These are phyloP conservation scores for Melanchra persicariae DNA, from an alignment of 2,888 invertebrate genomes.

Conservation along the genomic window DNA sequence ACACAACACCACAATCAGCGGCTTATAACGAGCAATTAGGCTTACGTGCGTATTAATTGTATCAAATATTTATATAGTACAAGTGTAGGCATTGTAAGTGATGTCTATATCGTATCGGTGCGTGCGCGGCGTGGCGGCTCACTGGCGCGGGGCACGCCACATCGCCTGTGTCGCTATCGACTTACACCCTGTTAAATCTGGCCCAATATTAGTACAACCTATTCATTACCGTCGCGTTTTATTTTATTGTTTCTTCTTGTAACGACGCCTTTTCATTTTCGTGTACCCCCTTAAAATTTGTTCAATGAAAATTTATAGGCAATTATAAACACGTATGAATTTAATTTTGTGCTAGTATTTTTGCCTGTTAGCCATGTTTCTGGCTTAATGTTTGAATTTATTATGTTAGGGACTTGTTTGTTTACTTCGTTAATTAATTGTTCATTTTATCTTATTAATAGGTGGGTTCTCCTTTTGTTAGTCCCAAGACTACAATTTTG, in stretches of 20 bases:
- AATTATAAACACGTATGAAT: slow-evolving; percentile 68
- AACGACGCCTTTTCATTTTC: slow-evolving; percentile 73
- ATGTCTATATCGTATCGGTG: slow-evolving; percentile 85
- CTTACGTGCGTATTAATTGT: slow-evolving; percentile 68
- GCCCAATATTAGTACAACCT: slow-evolving; percentile 88
- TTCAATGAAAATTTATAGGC: slow-evolving; percentile 76
- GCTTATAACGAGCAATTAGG: slow-evolving; percentile 55
- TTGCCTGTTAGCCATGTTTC: slow-evolving; percentile 61
- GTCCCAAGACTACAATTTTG: slow-evolving; percentile 7
- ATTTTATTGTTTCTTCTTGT: slow-evolving; percentile 86
- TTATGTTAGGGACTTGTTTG: slow-evolving; percentile 39
- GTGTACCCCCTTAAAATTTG: slow-evolving; percentile 80
- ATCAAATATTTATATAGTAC: slow-evolving; percentile 75
- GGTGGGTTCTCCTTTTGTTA: not conserved
- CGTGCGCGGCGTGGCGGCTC: slow-evolving; percentile 71
- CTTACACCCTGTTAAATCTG: slow-evolving; percentile 89
- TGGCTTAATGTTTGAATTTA: slow-evolving; percentile 53
- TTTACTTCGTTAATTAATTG: slow-evolving; percentile 39
- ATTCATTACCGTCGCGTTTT: slow-evolving; percentile 86
- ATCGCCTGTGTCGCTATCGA: slow-evolving; percentile 87
- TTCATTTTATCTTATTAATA: slow-evolving; percentile 35
- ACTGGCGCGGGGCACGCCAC: slow-evolving; percentile 81
- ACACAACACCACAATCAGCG: slow-evolving; percentile 19
- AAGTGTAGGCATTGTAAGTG: slow-evolving; percentile 77
- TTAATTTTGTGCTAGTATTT: slow-evolving; percentile 66